Evolutionary conservation across 37 sponge, comb jelly and placozoan species (phyloP).

Genomic region (Haliclona indistincta): DNA sequence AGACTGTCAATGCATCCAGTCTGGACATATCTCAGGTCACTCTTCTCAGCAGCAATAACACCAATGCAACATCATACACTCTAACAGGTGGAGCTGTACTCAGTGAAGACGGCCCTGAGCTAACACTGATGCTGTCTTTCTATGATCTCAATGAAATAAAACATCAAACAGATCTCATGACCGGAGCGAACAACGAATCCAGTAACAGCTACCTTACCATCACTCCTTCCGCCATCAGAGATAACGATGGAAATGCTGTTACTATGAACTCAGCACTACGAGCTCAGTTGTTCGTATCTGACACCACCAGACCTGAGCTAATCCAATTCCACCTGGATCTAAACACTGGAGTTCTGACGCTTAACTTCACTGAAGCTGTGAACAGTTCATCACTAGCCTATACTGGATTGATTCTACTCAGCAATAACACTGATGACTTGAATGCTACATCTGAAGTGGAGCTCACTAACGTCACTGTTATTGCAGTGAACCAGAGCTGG

Average conservation of each 20-base stretch:
- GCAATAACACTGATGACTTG: slow-evolving; percentile 4
- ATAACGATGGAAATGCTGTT: slow-evolving; percentile 63
- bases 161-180: slow-evolving; percentile 36
- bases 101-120: slow-evolving; percentile 50
- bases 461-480: slow-evolving; percentile 52
- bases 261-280: slow-evolving; percentile 15
- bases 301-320: slow-evolving; percentile 64
- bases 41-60: slow-evolving; percentile 28
- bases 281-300: slow-evolving; percentile 49
- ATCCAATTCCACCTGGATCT: slow-evolving; percentile 63
- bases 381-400: slow-evolving; percentile 56
- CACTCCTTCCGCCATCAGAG: slow-evolving; percentile 42
- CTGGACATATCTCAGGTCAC: slow-evolving; percentile 54
- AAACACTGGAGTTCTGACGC: slow-evolving; percentile 58
- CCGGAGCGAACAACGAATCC: slow-evolving; percentile 41
- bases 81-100: slow-evolving; percentile 61
- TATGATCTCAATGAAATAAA: slow-evolving; percentile 76
- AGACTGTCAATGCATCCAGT: slow-evolving; percentile 59
- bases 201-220: slow-evolving; percentile 65
- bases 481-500: slow-evolving; percentile 38
- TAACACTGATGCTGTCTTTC: slow-evolving; percentile 45
- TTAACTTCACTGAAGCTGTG: slow-evolving; percentile 81
- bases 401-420: slow-evolving; percentile 38
- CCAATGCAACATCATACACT: slow-evolving; percentile 21
- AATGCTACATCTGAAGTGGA: slow-evolving; percentile 38